phyloP scores from a whole-genome alignment of 2,113 vertebrate genomes.

The Dermatemys mawii region DNA sequence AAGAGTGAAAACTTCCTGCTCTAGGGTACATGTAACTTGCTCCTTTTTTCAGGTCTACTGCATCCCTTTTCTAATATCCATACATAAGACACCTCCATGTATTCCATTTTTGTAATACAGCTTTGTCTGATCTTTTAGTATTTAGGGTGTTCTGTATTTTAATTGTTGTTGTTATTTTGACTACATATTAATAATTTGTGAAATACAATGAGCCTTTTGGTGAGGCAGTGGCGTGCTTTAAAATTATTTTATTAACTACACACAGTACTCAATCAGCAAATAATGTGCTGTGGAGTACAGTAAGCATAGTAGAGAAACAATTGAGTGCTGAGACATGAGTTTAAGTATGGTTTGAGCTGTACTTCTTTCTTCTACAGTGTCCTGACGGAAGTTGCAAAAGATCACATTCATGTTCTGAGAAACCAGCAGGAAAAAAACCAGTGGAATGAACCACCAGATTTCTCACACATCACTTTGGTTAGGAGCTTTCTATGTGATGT shows the following conservation, averaged over 20 bases:
- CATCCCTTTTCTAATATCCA: neutral
- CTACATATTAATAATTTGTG: neutral
- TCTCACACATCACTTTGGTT: neutral
- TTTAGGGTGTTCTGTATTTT: neutral
- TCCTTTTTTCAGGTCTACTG: neutral
- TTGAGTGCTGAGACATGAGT: neutral
- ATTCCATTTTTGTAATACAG: rapidly evolving
- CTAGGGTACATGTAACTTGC: neutral
- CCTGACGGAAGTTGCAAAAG: neutral
- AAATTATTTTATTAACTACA: neutral
- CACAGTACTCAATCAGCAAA: neutral
- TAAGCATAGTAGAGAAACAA: neutral
- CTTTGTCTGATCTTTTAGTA: neutral
- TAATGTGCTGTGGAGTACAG: rapidly evolving
- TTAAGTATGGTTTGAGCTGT: rapidly evolving
- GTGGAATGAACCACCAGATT: neutral
- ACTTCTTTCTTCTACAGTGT: neutral
- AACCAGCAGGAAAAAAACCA: neutral
- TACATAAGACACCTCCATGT: neutral
- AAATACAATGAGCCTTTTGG: neutral
- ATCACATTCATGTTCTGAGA: neutral
- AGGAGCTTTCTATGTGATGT: neutral
- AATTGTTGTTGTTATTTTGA: neutral
- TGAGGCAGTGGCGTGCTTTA: rapidly evolving
- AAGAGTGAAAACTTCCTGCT: neutral